Base-by-base conservation (phyloP, 2,888 invertebrate genomes). In the Odontomyia ornata region DNA sequence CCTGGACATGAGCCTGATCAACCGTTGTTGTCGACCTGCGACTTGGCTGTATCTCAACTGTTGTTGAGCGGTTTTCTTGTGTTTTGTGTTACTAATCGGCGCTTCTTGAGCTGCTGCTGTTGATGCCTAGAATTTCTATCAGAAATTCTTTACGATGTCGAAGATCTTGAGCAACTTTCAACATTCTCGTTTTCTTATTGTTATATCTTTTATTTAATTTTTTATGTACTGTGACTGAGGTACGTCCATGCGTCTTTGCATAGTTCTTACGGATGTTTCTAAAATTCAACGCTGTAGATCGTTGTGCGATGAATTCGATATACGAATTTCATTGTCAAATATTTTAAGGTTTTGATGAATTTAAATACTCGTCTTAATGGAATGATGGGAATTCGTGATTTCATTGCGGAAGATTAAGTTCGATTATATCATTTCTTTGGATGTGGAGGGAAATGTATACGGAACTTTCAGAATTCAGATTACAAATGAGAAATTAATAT, bases 71-170 rank as follows among this genome's bases (percentile, higher is more conserved):
- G 36, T 36, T 36, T 60, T 21, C 25, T 60, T 21, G 25, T 23
- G n/a, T n/a, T 21, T 15, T 18, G n/a, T 64, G n/a, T 27, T 28
- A 18, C 64, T 64, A 23, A 64, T 64, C 64, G 64, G 30, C 64
- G 64, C 64, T 64, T 64, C 64, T n/a, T 64, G 64, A 30, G n/a
- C 30, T 30, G 36, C 36, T 36, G 64, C 30, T 30, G n/a, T n/a
- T n/a, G 64, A n/a, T 64, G 64, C 64, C 64, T 23, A 64, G 64
- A 64, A 64, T 64, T n/a, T 64, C 64, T 30, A 18, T 64, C 13
- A 15, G 64, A 64, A 28, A 64, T 64, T 64, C 64, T 64, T 64
- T 27, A 28, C 64, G 28, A 64, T 64, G 64, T 30, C 64, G 15
- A 11, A 30, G 13, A 64, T 64, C 15, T 5, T 18, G 11, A 25